A percentile compares a stretch with the other conserved stretches of the same genome.
phyloP scores from a whole-genome alignment of 2,113 vertebrate species.

The Speoplatyrhinus poulsoni region DNA sequence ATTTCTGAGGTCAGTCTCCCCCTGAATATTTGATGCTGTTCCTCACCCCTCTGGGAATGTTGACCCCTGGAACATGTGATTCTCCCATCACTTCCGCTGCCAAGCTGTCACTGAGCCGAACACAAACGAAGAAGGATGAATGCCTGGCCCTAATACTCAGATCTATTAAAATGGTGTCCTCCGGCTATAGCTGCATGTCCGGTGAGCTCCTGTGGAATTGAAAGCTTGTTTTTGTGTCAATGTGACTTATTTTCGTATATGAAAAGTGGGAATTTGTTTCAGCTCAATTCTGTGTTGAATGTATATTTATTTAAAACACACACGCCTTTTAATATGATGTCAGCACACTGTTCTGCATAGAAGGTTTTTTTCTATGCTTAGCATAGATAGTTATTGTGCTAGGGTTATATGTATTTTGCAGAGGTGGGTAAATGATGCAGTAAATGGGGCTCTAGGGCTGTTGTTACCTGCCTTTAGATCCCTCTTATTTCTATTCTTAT shows the following conservation, averaged over 20 bases:
- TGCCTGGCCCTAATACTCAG: neutral
- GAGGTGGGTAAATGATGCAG: conserved; percentile 38
- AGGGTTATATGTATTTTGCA: neutral
- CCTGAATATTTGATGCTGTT: conserved; percentile 17
- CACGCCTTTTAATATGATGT: neutral
- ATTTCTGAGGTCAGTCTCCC: conserved; percentile 4
- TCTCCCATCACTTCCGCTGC: conserved; percentile 5
- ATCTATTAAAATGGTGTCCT: neutral
- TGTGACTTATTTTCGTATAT: neutral
- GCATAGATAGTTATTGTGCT: neutral
- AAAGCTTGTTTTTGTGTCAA: neutral
- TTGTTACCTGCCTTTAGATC: conserved; percentile 44
- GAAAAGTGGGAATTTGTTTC: neutral
- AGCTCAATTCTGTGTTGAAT: neutral
- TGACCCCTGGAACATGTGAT: conserved; percentile 5
- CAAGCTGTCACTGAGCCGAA: neutral
- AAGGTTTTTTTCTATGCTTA: conserved; percentile 13
- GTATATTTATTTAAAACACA: neutral
- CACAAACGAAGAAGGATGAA: conserved; percentile 1
- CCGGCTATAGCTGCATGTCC: neutral
- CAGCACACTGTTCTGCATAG: neutral
- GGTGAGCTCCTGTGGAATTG: neutral
- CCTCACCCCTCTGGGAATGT: neutral
- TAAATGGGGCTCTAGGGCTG: conserved; percentile 40
- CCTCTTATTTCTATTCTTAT: conserved; percentile 41